Base-by-base conservation (phyloP, 1,140 invertebrate species). In the Drosophila trapezifrons region DNA sequence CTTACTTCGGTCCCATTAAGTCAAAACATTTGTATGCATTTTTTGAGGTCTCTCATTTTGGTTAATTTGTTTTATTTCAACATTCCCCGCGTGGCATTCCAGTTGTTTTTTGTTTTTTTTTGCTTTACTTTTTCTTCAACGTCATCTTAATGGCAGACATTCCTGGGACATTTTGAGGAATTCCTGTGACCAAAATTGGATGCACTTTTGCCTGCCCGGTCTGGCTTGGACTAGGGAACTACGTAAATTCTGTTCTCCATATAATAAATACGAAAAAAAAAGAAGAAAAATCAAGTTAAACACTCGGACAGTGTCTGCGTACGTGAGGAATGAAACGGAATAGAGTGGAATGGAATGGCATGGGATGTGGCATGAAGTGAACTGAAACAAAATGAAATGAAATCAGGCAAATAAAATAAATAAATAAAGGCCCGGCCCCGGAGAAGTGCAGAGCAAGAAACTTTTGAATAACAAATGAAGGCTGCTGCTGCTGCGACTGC, bases 391-490 rank as follows among this genome's bases (percentile, higher is more conserved):
- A 78, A 64, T 71, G 67, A 75, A 58, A 69, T 67, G 56, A 77
- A 77, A 63, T 63, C 74, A 70, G 43, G 55, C 71, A 73, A 73
- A 74, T 71, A 74, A 73, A 74, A 73, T 71, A 74, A 60, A 74
- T 71, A 74, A 60, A 63, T 71, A 74, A 72, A 62, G 45, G 38
- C 37, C 42, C 25, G 46, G 46, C 4, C 32, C 32, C 5, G 27
- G 27, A 49, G 64, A 54, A 63, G 69, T 77, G 58, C 73, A 82
- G 49, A 40, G 60, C 83, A 79, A 78, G 73, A 86, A 86, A 86
- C 83, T 86, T 86, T 87, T 86, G 83, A 86, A 86, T 86, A 86
- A 87, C 83, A 86, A 86, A 86, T 87, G 83, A 86, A 86, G 80
- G 76, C 71, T 81, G 71, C 70, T 80, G 78, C 67, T 67, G 62